phyloP scores from a whole-genome alignment of 2,797 vertebrate species.

The Champsocephalus gunnari region DNA sequence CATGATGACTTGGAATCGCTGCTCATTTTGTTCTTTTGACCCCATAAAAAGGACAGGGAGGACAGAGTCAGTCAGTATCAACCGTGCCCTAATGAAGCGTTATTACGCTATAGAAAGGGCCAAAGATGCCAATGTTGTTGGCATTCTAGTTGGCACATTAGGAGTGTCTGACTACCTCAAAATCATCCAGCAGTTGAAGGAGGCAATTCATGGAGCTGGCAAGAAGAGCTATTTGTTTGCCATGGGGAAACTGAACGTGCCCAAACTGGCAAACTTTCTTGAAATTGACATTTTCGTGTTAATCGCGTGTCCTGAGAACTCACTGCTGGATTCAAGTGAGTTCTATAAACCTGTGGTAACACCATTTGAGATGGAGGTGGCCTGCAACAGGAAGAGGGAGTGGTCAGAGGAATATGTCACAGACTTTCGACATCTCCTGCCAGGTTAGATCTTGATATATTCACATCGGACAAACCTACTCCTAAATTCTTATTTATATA shows the following conservation, averaged over 20 bases:
- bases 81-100: slow-evolving; percentile 90
- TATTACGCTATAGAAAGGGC: slow-evolving; percentile 93
- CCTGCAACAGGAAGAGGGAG: slow-evolving; percentile 92
- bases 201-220: slow-evolving; percentile 85
- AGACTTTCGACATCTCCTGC: slow-evolving; percentile 91
- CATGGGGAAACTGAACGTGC: slow-evolving; percentile 93
- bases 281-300: slow-evolving; percentile 96
- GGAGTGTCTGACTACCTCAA: slow-evolving; percentile 88
- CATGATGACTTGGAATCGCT: slow-evolving; percentile 92
- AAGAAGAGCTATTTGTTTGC: slow-evolving; percentile 95
- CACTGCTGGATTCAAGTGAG: slow-evolving; percentile 87
- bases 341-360: slow-evolving; percentile 91
- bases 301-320: slow-evolving; percentile 93
- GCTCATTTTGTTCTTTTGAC: slow-evolving; percentile 89
- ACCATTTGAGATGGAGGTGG: slow-evolving; percentile 95
- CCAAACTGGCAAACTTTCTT: slow-evolving; percentile 95
- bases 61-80: slow-evolving; percentile 84
- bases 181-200: slow-evolving; percentile 89
- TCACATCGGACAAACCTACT: background rate
- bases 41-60: slow-evolving; percentile 82
- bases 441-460: slow-evolving; percentile 81
- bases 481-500: background rate
- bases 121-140: slow-evolving; percentile 92
- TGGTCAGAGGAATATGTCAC: slow-evolving; percentile 92
- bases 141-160: slow-evolving; percentile 93